phyloP scores from a whole-genome alignment of 2,113 vertebrate species.

The Turdus rufiventris region DNA sequence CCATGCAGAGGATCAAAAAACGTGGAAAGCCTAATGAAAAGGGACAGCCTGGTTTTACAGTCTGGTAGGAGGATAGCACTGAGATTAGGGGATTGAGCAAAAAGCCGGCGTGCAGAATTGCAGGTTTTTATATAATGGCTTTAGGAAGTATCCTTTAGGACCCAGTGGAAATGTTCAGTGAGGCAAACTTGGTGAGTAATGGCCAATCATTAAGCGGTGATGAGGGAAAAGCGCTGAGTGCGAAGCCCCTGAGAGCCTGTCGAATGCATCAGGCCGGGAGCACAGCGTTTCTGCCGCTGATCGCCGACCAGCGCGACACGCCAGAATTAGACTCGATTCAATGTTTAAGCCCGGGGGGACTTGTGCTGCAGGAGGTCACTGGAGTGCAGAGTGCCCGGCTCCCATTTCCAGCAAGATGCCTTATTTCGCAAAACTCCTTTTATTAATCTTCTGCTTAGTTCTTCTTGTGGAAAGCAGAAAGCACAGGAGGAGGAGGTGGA shows the following conservation, averaged over 20 bases:
- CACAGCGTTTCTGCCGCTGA: background rate
- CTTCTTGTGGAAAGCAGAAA: conserved; percentile 80
- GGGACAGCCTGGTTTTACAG: conserved; percentile 44
- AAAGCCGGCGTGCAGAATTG: conserved; percentile 54
- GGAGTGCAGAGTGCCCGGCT: conserved; percentile 60
- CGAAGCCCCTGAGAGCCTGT: background rate
- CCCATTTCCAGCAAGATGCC: conserved; percentile 73
- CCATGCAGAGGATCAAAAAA: background rate
- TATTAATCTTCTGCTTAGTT: conserved; percentile 77
- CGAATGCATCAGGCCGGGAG: background rate
- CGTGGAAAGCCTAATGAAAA: conserved; percentile 14
- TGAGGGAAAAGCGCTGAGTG: background rate
- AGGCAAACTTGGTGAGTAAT: conserved; percentile 46
- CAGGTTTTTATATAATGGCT: conserved; percentile 63
- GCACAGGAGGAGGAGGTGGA: conserved; percentile 81
- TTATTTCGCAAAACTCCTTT: conserved; percentile 71
- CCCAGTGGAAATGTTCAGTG: conserved; percentile 35
- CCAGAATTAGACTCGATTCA: conserved; percentile 38
- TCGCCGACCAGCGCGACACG: background rate
- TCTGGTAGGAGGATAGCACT: conserved; percentile 37
- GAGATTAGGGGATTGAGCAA: conserved; percentile 72
- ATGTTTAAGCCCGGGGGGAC: conserved; percentile 55
- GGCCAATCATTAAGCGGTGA: conserved; percentile 57
- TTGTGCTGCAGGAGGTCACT: conserved; percentile 36
- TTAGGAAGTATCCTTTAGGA: conserved; percentile 63